Percentiles rank a stretch among this genome's conserved stretches.
Conservation (phyloP, 2,797 vertebrate species). For the Mus minutoides region DNA sequence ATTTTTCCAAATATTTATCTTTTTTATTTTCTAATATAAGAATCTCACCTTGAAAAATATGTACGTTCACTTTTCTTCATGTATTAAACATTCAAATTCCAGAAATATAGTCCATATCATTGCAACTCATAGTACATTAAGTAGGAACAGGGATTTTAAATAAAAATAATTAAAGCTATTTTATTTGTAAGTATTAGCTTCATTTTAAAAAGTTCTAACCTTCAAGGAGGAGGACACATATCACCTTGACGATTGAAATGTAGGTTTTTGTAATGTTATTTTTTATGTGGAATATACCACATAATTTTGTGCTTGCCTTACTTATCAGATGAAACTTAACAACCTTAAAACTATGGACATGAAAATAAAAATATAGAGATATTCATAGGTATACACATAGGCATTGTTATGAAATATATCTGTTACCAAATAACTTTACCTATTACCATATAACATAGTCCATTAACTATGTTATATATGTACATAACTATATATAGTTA, state of each 20-base stretch:
- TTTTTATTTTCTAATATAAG: not conserved
- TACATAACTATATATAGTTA: accelerated
- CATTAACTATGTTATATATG: not conserved
- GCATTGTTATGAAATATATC: not conserved
- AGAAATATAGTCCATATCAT: not conserved
- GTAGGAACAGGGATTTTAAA: not conserved
- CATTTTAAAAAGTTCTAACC: not conserved
- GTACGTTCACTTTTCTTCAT: not conserved
- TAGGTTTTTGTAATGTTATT: not conserved
- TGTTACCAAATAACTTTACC: not conserved
- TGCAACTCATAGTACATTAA: constrained; percentile 15
- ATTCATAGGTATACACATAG: not conserved
- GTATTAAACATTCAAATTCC: constrained; percentile 12
- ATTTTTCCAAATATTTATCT: constrained; percentile 25
- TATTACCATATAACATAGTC: no score
- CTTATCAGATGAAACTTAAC: not conserved
- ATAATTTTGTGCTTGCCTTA: not conserved
- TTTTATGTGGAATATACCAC: not conserved
- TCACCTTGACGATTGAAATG: not conserved
- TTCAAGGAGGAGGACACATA: not conserved
- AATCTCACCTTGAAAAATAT: not conserved
- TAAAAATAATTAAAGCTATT: not conserved
- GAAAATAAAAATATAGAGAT: not conserved
- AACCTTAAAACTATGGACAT: not conserved
- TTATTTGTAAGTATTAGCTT: not conserved